Evolutionary conservation across 2,888 invertebrate species (phyloP).

Genomic region (Papilio elwesi): DNA sequence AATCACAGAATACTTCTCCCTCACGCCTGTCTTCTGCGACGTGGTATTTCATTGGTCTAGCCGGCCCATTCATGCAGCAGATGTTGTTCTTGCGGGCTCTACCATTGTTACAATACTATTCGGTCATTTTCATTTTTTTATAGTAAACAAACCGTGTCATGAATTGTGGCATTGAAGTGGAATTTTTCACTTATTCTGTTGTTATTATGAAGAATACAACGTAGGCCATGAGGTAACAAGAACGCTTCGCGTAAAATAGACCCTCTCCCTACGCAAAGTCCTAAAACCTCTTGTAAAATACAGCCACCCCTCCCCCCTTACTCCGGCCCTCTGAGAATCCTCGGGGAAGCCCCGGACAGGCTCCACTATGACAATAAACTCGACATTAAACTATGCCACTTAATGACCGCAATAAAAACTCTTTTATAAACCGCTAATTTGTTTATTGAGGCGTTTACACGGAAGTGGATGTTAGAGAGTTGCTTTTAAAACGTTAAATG

Average conservation of each 20-base stretch:
- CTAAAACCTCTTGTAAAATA: slow-evolving; percentile 57
- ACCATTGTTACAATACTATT: too few relatives aligned
- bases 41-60: too few relatives aligned
- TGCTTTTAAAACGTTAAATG: slow-evolving; percentile 8
- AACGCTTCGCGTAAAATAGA: slow-evolving; percentile 55
- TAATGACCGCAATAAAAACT: slow-evolving; percentile 39
- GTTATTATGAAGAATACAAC: slow-evolving; percentile 5
- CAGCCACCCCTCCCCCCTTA: slow-evolving; percentile 22
- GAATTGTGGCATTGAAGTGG: too few relatives aligned
- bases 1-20: too few relatives aligned
- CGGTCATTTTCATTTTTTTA: too few relatives aligned
- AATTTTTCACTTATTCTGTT: too few relatives aligned
- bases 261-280: slow-evolving; percentile 58
- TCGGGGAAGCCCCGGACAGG: slow-evolving; percentile 38
- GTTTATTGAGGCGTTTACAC: slow-evolving; percentile 35
- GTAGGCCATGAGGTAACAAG: slow-evolving; percentile 44
- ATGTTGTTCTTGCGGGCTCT: too few relatives aligned
- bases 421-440: slow-evolving; percentile 41
- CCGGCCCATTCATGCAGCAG: too few relatives aligned
- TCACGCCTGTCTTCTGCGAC: too few relatives aligned
- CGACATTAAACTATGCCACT: slow-evolving; percentile 40
- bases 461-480: slow-evolving; percentile 6
- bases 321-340: slow-evolving; percentile 22
- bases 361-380: slow-evolving; percentile 42
- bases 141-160: neutral